Evolutionary conservation across 2,888 invertebrate species (phyloP), one percentile per base, ranked within the genome.

Genomic region (Troglohyphantes excavatus): DNA sequence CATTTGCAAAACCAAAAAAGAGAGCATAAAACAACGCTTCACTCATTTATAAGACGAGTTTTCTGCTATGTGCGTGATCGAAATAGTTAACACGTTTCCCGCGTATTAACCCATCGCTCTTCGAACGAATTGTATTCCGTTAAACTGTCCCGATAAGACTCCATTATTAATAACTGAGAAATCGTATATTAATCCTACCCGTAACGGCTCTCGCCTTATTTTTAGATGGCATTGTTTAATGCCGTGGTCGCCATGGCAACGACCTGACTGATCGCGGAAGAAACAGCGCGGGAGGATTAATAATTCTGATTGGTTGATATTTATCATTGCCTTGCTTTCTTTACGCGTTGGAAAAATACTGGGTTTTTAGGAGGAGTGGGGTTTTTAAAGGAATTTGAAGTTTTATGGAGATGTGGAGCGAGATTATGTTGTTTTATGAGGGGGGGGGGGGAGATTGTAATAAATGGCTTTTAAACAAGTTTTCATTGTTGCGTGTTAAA

Each of bases 211-310:
- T 23, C 27, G 43, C 21, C 75, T 75, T 75, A 79, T 75, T 87
- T 87, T 81, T 81, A 76, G 79, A 76, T 33, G 53, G 88, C 68
- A 82, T 88, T 88, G 88, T 88, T 88, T 81, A 88, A 88, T 88
- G 67, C 73, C 63, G 9, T 21, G 26, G 79, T 88, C 26, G 68
- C 88, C 59, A 82, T 75, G 59, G 88, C n/a, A 61, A 81, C 88
- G 73, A 75, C 59, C 81, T 82, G 88, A 88, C 67, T 88, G 88
- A 88, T 82, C 68, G 65, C 59, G 67, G 59, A 78, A 78, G 85
- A 86, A 86, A 86, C 76, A 70, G 68, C 70, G 68, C 68, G 21
- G n/a, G 59, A 21, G 85, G 70, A 86, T 86, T 86, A 86, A 86
- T 86, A 76, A 59, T 29, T 68, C 43, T 61, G 85, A 70, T 78